Percentiles rank a stretch among this genome's conserved stretches.
Evolutionary conservation across 2,113 vertebrate genomes (phyloP).

Genomic region (Bagarius yarrelli): DNA sequence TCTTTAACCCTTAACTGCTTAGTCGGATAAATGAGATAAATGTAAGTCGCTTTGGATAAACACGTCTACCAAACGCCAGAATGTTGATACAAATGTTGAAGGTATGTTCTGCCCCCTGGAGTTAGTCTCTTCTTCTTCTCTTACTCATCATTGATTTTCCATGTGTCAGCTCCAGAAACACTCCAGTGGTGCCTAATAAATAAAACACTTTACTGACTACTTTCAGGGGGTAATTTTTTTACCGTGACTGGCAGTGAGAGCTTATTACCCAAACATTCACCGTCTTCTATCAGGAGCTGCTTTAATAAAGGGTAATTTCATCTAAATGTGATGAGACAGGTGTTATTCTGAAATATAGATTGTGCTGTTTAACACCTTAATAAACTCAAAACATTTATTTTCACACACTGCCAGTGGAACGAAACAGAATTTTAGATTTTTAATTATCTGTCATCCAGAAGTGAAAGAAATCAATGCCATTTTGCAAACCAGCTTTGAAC

Average conservation of each 20-base stretch:
- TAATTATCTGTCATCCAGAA: background rate
- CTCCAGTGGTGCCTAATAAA: conserved; percentile 1
- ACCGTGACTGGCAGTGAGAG: conserved; percentile 28
- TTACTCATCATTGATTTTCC: conserved; percentile 1
- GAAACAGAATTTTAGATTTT: background rate
- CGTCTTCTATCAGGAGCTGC: background rate
- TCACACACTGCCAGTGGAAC: background rate
- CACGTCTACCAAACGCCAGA: background rate
- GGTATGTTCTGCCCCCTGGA: background rate
- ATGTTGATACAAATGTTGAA: background rate
- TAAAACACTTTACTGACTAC: conserved; percentile 16
- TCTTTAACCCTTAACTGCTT: too few species aligned
- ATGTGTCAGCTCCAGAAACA: background rate
- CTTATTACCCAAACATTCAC: background rate
- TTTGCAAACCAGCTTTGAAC: background rate
- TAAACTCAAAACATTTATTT: conserved; percentile 1
- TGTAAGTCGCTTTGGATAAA: too few species aligned
- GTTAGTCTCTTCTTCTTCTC: background rate
- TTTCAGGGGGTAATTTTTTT: background rate
- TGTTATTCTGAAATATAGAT: background rate
- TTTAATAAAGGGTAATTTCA: background rate
- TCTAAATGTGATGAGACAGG: background rate
- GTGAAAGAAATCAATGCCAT: background rate
- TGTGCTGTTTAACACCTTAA: background rate
- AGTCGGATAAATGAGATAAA: too few species aligned